Evolutionary conservation across 2,888 invertebrate genomes (phyloP).

Genomic region (Drosophila subsilvestris): DNA sequence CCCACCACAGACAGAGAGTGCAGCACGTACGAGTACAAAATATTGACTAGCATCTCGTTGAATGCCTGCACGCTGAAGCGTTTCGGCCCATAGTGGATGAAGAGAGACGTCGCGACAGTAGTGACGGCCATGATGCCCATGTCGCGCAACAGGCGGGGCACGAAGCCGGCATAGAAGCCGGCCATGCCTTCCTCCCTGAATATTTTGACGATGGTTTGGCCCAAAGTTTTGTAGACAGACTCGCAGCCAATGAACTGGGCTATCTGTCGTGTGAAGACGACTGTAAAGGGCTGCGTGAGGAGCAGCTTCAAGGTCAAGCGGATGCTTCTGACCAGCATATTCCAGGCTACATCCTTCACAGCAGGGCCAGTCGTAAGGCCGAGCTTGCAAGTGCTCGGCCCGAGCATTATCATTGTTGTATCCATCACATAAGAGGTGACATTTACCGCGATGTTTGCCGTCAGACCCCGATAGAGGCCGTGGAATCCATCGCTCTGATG

Average conservation of each 20-base stretch:
- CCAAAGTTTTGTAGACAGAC: conserved; percentile 24
- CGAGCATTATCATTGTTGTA: conserved; percentile 31
- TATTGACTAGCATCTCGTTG: conserved; percentile 42
- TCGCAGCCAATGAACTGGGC: conserved; percentile 64
- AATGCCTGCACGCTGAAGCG: conserved; percentile 36
- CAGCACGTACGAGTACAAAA: conserved; percentile 5
- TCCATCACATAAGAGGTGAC: conserved; percentile 1
- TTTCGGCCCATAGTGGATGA: conserved; percentile 1
- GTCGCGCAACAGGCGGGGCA: conserved; percentile 52
- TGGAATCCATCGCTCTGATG: conserved; percentile 40
- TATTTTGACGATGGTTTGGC: conserved; percentile 22
- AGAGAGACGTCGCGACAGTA: conserved; percentile 30
- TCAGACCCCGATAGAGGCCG: conserved; percentile 59
- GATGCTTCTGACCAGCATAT: conserved; percentile 33
- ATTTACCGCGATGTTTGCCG: conserved; percentile 30
- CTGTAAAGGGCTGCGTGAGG: conserved; percentile 61
- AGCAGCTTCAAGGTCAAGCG: conserved; percentile 43
- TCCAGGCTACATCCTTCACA: conserved; percentile 16
- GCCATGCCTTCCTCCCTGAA: conserved; percentile 13
- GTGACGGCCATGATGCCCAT: conserved; percentile 44
- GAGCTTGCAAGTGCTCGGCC: conserved; percentile 3
- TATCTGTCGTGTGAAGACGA: conserved; percentile 60
- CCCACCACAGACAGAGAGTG: conserved; percentile 58
- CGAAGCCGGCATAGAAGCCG: conserved; percentile 57
- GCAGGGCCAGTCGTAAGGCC: neutral